Percentiles rank a stretch among this genome's conserved stretches.
phyloP scores from a whole-genome alignment of 2,888 invertebrate genomes.

The Nomada lathburiana region DNA sequence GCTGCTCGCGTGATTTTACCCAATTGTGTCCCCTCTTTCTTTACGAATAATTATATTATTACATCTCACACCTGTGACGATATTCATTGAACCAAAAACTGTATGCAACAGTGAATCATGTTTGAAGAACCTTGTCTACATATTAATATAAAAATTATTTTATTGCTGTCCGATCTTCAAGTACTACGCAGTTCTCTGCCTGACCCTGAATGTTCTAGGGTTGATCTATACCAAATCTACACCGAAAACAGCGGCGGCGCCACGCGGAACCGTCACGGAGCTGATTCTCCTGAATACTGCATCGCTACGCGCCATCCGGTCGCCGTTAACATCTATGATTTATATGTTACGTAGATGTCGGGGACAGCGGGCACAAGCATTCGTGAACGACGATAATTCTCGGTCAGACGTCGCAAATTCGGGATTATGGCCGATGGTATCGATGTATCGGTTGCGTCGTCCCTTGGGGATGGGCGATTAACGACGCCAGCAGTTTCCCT shows the following conservation, averaged over 20 bases:
- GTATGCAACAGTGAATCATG: too few species aligned
- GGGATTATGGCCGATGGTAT: slow-evolving; percentile 28
- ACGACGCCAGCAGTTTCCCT: slow-evolving; percentile 34
- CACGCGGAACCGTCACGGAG: slow-evolving; percentile 46
- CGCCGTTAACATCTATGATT: slow-evolving; percentile 64
- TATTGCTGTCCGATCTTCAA: too few species aligned
- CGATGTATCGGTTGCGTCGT: slow-evolving; percentile 15
- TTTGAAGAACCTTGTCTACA: too few species aligned
- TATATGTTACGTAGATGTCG: slow-evolving; percentile 62
- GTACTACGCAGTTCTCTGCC: too few species aligned
- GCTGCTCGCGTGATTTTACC: too few species aligned
- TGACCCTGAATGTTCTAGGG: too few species aligned
- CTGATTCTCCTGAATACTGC: slow-evolving; percentile 36
- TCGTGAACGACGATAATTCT: slow-evolving; percentile 43
- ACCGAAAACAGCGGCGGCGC: neutral
- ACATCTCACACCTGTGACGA: too few species aligned
- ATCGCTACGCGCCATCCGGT: slow-evolving; percentile 30
- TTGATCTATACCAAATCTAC: slow-evolving; percentile 4
- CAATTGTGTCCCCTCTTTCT: too few species aligned
- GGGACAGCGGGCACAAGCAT: slow-evolving; percentile 47
- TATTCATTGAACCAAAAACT: too few species aligned
- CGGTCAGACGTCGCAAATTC: slow-evolving; percentile 33
- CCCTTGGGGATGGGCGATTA: slow-evolving; percentile 26
- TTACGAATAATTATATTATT: too few species aligned
- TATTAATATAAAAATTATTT: too few species aligned